These are phyloP conservation scores for Ptychodera flava DNA, from an alignment of 35 echinoderm and acorn worm genomes.

Conservation along the genomic window DNA sequence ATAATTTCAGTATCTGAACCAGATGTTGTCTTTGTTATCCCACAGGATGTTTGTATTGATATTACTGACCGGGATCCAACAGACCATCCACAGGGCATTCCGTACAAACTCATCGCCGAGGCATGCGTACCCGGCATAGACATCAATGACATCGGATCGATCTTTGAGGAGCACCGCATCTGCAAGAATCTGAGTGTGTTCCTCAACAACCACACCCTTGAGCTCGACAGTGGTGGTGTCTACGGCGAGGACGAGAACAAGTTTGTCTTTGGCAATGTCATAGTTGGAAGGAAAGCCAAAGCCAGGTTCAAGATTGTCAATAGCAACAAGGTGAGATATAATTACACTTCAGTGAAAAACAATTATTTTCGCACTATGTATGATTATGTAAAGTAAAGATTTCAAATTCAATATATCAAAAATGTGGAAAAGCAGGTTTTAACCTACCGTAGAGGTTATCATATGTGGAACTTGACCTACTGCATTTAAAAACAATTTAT, in stretches of 20 bases:
- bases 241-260: constrained; percentile 97
- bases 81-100: constrained; percentile 92
- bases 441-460: no score
- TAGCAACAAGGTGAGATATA: constrained; percentile 72
- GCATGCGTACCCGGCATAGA: constrained; percentile 93
- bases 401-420: no score
- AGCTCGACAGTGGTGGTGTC: constrained; percentile 89
- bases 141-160: constrained; percentile 65
- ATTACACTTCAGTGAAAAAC: no score
- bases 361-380: no score
- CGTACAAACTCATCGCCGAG: constrained; percentile 98
- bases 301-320: constrained; percentile 97
- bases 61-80: constrained; percentile 91
- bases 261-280: constrained; percentile 93
- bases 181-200: constrained; percentile 97
- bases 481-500: no score
- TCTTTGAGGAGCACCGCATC: constrained; percentile 98
- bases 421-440: no score
- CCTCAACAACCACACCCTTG: constrained; percentile 91
- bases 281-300: constrained; percentile 83
- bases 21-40: not conserved
- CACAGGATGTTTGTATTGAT: constrained; percentile 87
- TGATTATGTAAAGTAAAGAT: no score
- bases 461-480: no score
- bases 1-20: no score